Percentiles rank a stretch among this genome's conserved stretches.
Evolutionary conservation across 2,113 vertebrate genomes (phyloP).

Genomic region (Tautogolabrus adspersus): DNA sequence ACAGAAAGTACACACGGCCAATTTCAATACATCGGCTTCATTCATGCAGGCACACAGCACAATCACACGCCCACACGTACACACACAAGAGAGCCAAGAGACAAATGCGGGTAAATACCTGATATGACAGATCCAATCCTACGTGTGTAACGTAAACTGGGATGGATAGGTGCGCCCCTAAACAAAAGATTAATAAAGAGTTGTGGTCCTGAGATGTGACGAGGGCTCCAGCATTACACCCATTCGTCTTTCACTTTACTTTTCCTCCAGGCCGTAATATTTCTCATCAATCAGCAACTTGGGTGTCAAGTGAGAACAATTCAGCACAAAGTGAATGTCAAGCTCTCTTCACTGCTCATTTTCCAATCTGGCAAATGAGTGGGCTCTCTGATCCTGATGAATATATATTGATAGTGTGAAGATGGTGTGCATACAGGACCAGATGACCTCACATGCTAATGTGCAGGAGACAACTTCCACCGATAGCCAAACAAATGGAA

Average conservation of each 20-base stretch:
- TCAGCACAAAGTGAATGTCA: slow-evolving; percentile 75
- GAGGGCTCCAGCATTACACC: slow-evolving; percentile 73
- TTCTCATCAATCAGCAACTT: slow-evolving; percentile 84
- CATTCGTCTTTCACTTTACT: slow-evolving; percentile 84
- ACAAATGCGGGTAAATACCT: slow-evolving; percentile 83
- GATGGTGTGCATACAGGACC: slow-evolving; percentile 81
- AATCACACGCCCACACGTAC: background rate
- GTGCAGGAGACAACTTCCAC: slow-evolving; percentile 19
- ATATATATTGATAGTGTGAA: slow-evolving; percentile 81
- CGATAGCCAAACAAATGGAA: slow-evolving; percentile 13
- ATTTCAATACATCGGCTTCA: slow-evolving; percentile 41
- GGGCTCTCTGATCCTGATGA: slow-evolving; percentile 88
- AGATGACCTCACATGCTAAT: slow-evolving; percentile 55
- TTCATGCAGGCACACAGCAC: background rate
- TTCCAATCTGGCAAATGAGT: slow-evolving; percentile 83
- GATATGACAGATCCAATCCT: slow-evolving; percentile 84
- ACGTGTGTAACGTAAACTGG: slow-evolving; percentile 77
- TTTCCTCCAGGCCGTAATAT: slow-evolving; percentile 80
- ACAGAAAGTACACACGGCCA: slow-evolving; percentile 1
- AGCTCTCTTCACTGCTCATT: slow-evolving; percentile 76
- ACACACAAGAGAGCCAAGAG: slow-evolving; percentile 65
- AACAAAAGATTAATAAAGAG: slow-evolving; percentile 86
- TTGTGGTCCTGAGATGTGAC: slow-evolving; percentile 80
- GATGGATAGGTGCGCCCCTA: slow-evolving; percentile 77
- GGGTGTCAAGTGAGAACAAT: slow-evolving; percentile 82